These are phyloP conservation scores for Holothuria scabra DNA, from an alignment of 53 echinoderm and acorn worm genomes.

Conservation along the genomic window DNA sequence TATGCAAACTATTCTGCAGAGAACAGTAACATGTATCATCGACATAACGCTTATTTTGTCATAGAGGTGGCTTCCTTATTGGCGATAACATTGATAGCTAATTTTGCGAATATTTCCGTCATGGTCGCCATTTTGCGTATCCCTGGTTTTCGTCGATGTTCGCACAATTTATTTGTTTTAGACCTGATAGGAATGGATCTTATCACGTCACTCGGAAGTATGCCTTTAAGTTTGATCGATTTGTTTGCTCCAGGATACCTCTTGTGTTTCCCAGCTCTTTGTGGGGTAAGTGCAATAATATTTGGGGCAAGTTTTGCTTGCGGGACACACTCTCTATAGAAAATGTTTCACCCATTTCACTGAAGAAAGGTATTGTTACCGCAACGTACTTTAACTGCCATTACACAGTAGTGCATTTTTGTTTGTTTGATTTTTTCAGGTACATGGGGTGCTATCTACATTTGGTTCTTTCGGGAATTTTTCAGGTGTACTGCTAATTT, in stretches of 20 bases:
- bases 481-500: slow-evolving; percentile 10
- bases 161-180: neutral
- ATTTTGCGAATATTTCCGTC: neutral
- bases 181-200: slow-evolving; percentile 12
- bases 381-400: no score
- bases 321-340: no score
- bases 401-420: no score
- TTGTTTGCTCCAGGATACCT: neutral
- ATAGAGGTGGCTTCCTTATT: neutral
- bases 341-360: no score
- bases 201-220: neutral
- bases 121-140: slow-evolving; percentile 19
- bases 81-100: neutral
- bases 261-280: neutral
- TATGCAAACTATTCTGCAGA: no score
- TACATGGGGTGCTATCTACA: neutral
- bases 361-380: no score
- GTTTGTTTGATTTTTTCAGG: neutral
- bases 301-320: no score
- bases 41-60: neutral
- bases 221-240: slow-evolving; percentile 1
- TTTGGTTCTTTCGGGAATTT: slow-evolving; percentile 24
- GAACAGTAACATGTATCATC: neutral
- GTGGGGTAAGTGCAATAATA: neutral
- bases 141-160: neutral